Conservation (phyloP, 2,797 vertebrate genomes). For the Brachyalestes nurse region DNA sequence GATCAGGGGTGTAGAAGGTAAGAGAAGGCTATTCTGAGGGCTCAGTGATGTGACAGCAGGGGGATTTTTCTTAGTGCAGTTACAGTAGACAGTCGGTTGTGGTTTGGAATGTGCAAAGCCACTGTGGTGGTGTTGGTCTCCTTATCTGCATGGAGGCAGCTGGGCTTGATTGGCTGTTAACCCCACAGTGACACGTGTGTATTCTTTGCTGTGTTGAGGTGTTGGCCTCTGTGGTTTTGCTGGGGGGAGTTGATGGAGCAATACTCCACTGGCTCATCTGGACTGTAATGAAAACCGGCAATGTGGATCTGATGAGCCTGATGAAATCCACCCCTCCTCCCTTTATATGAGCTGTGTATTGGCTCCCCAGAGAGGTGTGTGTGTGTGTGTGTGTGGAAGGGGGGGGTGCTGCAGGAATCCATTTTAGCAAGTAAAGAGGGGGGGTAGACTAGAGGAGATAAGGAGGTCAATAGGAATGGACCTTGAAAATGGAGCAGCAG, state of each 20-base stretch:
- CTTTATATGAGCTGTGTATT: slow-evolving; percentile 31
- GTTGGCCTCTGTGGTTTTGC: slow-evolving; percentile 25
- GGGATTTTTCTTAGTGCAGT: slow-evolving; percentile 20
- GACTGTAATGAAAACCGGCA: slow-evolving; percentile 30
- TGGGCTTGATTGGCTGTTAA: slow-evolving; percentile 50
- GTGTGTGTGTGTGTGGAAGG: slow-evolving; percentile 56
- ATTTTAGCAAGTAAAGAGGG: slow-evolving; percentile 60
- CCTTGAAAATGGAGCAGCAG: slow-evolving; percentile 68
- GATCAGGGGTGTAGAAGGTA: slow-evolving; percentile 47
- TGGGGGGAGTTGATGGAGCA: slow-evolving; percentile 2
- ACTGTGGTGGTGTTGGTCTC: slow-evolving; percentile 58
- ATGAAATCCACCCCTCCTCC: slow-evolving; percentile 36
- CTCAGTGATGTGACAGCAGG: neutral
- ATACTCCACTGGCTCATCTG: neutral
- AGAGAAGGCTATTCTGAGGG: slow-evolving; percentile 27
- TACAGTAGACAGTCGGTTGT: slow-evolving; percentile 46
- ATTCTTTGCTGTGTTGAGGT: slow-evolving; percentile 28
- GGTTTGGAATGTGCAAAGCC: slow-evolving; percentile 64
- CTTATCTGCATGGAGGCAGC: slow-evolving; percentile 52
- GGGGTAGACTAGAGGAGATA: slow-evolving; percentile 59
- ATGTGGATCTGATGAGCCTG: slow-evolving; percentile 3
- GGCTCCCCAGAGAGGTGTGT: slow-evolving; percentile 24
- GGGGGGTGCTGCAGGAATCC: slow-evolving; percentile 62
- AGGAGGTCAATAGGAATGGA: slow-evolving; percentile 75
- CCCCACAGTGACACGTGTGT: slow-evolving; percentile 38